Conservation (phyloP, 1,140 invertebrate genomes). For the Saxidomus purpurata region DNA sequence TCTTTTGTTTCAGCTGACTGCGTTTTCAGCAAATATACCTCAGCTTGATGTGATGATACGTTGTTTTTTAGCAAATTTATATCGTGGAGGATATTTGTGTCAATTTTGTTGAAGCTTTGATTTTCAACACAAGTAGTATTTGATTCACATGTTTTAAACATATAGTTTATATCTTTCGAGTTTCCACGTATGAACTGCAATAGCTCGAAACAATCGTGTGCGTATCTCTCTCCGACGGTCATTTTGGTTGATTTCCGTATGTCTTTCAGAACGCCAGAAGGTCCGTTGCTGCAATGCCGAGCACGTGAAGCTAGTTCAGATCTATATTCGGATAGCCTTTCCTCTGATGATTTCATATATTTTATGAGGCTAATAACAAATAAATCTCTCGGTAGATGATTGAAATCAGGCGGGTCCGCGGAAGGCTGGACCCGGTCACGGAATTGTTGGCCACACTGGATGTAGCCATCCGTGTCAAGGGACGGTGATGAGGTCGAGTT, state of each 20-base stretch:
- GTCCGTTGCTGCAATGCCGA: background rate
- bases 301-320: background rate
- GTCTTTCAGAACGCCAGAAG: background rate
- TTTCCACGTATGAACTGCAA: background rate
- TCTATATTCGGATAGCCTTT: background rate
- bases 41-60: no score
- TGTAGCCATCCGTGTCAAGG: background rate
- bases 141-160: background rate
- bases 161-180: background rate
- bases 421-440: no score
- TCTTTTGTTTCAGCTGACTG: no score
- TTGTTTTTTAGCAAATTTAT: no score
- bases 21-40: no score
- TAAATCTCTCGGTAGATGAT: background rate
- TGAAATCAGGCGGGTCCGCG: background rate
- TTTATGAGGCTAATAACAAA: background rate
- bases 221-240: background rate
- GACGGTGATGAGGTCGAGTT: background rate
- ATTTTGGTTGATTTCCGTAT: background rate
- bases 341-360: background rate
- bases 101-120: no score
- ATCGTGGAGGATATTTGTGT: no score
- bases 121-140: no score
- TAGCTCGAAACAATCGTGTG: background rate
- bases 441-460: background rate